Conservation (phyloP, 1,140 invertebrate genomes). For the Heliconius himera region DNA sequence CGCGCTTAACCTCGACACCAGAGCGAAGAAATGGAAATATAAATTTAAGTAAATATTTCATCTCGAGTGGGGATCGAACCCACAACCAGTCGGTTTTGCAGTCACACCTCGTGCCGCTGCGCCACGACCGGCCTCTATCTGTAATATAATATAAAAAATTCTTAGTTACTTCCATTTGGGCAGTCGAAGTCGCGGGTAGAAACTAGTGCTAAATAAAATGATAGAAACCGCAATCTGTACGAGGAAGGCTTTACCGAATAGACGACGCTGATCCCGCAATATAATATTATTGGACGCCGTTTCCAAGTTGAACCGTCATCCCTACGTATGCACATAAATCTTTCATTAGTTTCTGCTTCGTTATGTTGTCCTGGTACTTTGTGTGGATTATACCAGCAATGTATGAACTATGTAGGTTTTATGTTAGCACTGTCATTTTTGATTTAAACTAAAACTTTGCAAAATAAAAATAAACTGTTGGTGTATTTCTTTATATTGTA, state of each 20-base stretch:
- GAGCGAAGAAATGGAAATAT: too few species aligned
- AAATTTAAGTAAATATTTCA: too few species aligned
- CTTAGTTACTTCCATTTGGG: too few species aligned
- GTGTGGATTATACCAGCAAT: neutral
- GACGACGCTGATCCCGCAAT: constrained; percentile 18
- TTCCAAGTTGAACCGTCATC: neutral
- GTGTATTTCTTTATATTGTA: neutral
- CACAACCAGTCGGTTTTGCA: too few species aligned
- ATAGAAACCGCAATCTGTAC: neutral
- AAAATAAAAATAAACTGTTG: neutral
- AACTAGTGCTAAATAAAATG: too few species aligned
- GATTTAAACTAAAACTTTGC: constrained; percentile 1
- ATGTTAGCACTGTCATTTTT: neutral
- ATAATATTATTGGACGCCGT: constrained; percentile 24
- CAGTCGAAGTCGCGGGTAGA: too few species aligned
- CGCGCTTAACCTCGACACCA: too few species aligned
- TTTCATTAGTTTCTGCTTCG: constrained; percentile 6
- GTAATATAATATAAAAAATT: too few species aligned
- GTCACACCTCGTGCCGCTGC: too few species aligned
- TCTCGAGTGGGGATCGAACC: too few species aligned
- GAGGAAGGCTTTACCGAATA: neutral
- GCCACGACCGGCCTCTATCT: too few species aligned
- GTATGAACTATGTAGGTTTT: neutral
- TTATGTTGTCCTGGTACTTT: constrained; percentile 8
- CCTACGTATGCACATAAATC: neutral